phyloP scores from a whole-genome alignment of 1,140 invertebrate species.

The Conus ventricosus region DNA sequence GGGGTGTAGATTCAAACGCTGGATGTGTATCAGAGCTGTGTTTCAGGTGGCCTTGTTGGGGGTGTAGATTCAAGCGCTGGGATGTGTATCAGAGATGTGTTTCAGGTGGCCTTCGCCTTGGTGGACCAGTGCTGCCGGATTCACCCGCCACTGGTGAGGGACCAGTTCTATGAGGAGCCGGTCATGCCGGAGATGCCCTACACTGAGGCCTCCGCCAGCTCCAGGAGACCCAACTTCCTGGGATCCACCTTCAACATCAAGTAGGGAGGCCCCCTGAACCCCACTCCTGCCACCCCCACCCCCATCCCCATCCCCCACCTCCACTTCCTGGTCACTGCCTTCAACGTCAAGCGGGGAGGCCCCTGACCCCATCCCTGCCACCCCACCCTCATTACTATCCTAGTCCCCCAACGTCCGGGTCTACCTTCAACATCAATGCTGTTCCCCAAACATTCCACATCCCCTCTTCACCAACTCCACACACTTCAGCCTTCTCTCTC shows the following conservation, averaged over 20 bases:
- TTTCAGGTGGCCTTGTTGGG: conserved; percentile 53
- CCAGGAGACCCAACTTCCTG: conserved; percentile 61
- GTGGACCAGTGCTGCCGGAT: conserved; percentile 63
- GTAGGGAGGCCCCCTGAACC: neutral
- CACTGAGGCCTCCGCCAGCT: conserved; percentile 60
- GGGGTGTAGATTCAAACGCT: too few species aligned
- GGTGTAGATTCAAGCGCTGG: too few species aligned
- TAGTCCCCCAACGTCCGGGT: too few species aligned
- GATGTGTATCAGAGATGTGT: too few species aligned
- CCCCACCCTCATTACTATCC: neutral
- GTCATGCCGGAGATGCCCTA: conserved; percentile 62
- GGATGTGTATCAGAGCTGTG: too few species aligned
- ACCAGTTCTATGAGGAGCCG: conserved; percentile 59
- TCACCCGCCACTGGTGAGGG: conserved; percentile 58
- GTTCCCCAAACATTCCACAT: too few species aligned
- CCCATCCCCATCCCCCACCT: too few species aligned
- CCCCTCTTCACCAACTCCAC: too few species aligned
- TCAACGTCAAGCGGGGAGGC: neutral
- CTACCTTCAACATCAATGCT: too few species aligned
- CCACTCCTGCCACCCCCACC: too few species aligned
- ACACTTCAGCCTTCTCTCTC: too few species aligned
- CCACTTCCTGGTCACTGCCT: neutral
- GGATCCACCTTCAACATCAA: conserved; percentile 62
- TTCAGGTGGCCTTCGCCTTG: conserved; percentile 64
- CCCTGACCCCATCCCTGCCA: neutral